Evolutionary conservation across 2,797 vertebrate species (phyloP), one percentile per base, ranked within the genome.

Genomic region (Brachyalestes nurse): DNA sequence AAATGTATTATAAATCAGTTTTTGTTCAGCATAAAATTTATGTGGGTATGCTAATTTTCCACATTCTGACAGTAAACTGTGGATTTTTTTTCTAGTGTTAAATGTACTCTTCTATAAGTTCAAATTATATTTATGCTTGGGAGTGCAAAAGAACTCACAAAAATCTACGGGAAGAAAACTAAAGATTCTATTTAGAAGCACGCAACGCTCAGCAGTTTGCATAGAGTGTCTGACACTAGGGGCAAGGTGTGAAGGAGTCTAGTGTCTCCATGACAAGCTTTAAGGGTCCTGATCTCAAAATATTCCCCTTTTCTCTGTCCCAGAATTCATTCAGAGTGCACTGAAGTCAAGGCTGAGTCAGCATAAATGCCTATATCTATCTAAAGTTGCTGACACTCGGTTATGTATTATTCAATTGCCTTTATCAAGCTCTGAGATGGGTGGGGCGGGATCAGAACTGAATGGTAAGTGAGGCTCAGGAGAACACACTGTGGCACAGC

Each of bases 291-390:
- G 62, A 72, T 86, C 65, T 78, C 60, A 80, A 40, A 73, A 79
- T 66, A 81, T 66, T 61, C 25, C 69, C 49, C 53, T 72, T 10
- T 73, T 55, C 58, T 10, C 6, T 73, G 16, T 60, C 53, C 75
- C 19, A 72, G 75, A 66, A 64, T 74, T 80, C 53, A 73, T 80
- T 16, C 21, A 62, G 81, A 85, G 82, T 88, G 79, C 83, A 79
- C 77, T 77, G 23, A 87, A 88, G 88, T 88, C 79, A 84, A 64
- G 75, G 78, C 82, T 77, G 85, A 86, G 85, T 86, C 88, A 91
- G 89, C 87, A 76, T 79, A 77, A 87, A 80, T 82, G 78, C 86
- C 80, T 83, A 67, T 64, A 42, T 65, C 53, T 73, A 19, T 64
- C 65, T 58, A 78, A 87, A 88, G 78, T 85, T 89, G 82, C 85